Evolutionary conservation across 30 jellyfish, hydroid and myxozoan species (phyloP), one percentile per base, ranked within the genome.

Genomic region (Chironex yamaguchii): DNA sequence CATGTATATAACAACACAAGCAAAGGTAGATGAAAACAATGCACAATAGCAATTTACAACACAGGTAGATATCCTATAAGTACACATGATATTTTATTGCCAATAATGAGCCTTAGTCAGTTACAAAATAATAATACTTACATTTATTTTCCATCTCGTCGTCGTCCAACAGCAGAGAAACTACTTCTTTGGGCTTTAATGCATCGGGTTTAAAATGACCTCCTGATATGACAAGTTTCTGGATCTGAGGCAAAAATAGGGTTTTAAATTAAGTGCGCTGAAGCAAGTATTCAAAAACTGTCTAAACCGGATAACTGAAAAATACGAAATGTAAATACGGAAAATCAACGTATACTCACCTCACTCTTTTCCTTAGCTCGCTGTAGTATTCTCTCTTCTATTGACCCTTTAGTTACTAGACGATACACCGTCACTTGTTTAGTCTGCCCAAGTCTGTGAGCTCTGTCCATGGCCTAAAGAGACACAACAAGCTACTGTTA

Each of bases 401-500:
- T 86, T 0, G 99, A 82, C 3, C 97, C 97, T 66, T 71, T 89
- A 3, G 97, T 89, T 53, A 94, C 99, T 17, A 94, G 86, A 52
- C 99, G 88, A 65, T 94, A 94, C 13, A 94, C 99, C 2, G 96
- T 94, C 26, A 94, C 99, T 83, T 94, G 99, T 65, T 81, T 89
- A 1, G 97, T 94, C 75, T 94, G 99, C 3, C 99, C 99, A 9
- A 94, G 89, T 21, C 99, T 94, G 81, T 94, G 99, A 0, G 99
- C 99, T 34, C 99, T 88, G 75, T 94, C 99, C 99, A 94, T 94
- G 9, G 99, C 99, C 97, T 94, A 29, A 29, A 72, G 51, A 36
- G 49, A 9, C 35, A 50, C 0, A 84, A 6, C 69, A 62, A 1
- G 32, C 31, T 3, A 23, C 42, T 64, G 6, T 25, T n/a, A 13